Evolutionary conservation across 2,113 vertebrate species (phyloP).

Genomic region (Mesembrinibis cayennensis): DNA sequence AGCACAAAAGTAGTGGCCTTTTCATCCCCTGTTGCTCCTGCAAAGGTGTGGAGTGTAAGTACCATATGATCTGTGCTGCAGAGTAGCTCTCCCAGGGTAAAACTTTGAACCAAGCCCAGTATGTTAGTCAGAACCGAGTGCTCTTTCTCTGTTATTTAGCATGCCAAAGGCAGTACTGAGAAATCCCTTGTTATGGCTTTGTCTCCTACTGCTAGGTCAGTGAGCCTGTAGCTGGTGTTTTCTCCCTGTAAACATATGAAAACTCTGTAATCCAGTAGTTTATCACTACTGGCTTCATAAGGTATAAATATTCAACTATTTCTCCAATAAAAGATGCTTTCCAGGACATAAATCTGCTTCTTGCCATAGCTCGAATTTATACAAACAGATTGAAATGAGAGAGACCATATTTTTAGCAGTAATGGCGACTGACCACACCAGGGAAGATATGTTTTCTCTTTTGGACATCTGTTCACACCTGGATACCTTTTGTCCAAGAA

Average conservation of each 20-base stretch:
- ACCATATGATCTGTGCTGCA: background rate
- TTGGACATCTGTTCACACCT: background rate
- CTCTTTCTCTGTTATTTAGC: background rate
- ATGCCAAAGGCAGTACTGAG: background rate
- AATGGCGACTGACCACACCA: too few relatives aligned
- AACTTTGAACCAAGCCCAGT: background rate
- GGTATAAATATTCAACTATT: background rate
- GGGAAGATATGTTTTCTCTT: background rate
- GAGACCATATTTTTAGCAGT: background rate
- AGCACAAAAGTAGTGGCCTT: background rate
- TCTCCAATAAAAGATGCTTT: background rate
- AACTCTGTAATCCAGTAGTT: background rate
- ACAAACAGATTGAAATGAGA: background rate
- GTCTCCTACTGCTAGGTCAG: background rate
- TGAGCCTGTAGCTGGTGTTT: background rate
- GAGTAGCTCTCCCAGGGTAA: background rate
- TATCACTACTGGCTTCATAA: background rate
- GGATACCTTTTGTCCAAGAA: background rate
- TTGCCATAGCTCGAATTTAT: background rate
- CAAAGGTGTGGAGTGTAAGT: background rate
- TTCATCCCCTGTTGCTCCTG: background rate
- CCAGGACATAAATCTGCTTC: background rate
- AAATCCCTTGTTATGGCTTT: background rate
- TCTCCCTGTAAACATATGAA: background rate
- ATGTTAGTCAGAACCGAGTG: background rate